phyloP scores from a whole-genome alignment of 2,888 invertebrate genomes.

The Malthinus seriepunctatus region DNA sequence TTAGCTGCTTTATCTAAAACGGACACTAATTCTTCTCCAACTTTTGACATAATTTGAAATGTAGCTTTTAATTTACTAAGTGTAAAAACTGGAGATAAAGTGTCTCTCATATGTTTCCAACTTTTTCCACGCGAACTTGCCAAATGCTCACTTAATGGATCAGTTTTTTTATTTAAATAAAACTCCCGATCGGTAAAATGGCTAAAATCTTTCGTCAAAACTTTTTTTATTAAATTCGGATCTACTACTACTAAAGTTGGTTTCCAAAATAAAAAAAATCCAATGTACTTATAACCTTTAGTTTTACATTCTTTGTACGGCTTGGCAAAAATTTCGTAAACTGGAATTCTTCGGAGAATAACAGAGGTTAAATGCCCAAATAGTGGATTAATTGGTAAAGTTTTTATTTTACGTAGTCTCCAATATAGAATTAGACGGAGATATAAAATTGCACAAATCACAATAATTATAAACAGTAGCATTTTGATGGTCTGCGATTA shows the following conservation, averaged over 20 bases:
- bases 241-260: constrained; percentile 37
- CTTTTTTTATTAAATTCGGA: constrained; percentile 50
- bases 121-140: constrained; percentile 52
- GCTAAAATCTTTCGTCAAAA: constrained; percentile 53
- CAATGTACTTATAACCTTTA: constrained; percentile 18
- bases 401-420: background rate
- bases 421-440: background rate
- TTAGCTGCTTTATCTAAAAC: constrained; percentile 30
- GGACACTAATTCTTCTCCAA: constrained; percentile 39
- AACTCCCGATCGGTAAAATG: constrained; percentile 54
- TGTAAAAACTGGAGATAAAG: constrained; percentile 57
- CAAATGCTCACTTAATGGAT: constrained; percentile 48
- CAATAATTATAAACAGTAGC: no score
- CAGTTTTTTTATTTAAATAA: constrained; percentile 48
- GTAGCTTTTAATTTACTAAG: constrained; percentile 57
- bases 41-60: constrained; percentile 52
- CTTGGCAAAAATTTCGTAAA: background rate
- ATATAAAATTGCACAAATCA: background rate
- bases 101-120: constrained; percentile 57
- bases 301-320: constrained; percentile 9
- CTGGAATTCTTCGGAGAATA: background rate
- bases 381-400: background rate
- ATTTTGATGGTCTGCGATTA: no score
- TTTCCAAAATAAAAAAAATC: constrained; percentile 20
- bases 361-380: background rate